Evolutionary conservation across 2,797 vertebrate species (phyloP), one percentile per base, ranked within the genome.

Genomic region (Balearica regulorum): DNA sequence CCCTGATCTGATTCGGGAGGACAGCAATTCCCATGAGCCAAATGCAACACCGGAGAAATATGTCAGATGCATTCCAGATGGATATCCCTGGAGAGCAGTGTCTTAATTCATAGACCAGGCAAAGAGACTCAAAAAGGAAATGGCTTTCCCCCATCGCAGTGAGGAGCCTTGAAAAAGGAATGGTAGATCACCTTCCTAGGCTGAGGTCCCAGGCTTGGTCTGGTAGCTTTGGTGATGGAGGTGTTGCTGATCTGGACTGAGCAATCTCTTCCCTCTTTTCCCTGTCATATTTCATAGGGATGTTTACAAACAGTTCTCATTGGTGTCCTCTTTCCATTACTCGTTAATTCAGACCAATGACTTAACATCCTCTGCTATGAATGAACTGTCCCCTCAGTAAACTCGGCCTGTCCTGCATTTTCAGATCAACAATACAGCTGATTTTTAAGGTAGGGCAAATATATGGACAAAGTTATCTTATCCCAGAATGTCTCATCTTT

Each of bases 81-180:
- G 78, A 73, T 89, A 85, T 94, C 95, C 95, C 93, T 80, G 78
- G 94, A 95, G 96, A 95, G 21, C 33, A 81, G 78, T 13, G 5
- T 91, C 89, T 94, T 96, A 94, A 97, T 96, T 97, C 88, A 87
- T 79, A 87, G 86, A 95, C 71, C 95, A 96, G 96, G 91, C 83
- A 89, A 90, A 73, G 61, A 90, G 54, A 51, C 68, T 94, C 53
- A 46, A 48, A 92, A 90, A 96, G 95, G 94, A 96, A 96, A 94
- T 83, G 68, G 83, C 91, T 95, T 93, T 90, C 88, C 93, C 70
- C 86, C 55, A 48, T 92, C 7, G 0, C 53, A 26, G 61, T 61
- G 78, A 92, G 90, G 55, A 96, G 60, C 68, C 88, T 94, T 0
- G 0, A 71, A 83, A 87, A 96, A 83, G 62, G 60, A 90, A 87